Evolutionary conservation across 2,888 invertebrate species (phyloP), one percentile per base, ranked within the genome.

Genomic region (Drosophila flavopinicola): DNA sequence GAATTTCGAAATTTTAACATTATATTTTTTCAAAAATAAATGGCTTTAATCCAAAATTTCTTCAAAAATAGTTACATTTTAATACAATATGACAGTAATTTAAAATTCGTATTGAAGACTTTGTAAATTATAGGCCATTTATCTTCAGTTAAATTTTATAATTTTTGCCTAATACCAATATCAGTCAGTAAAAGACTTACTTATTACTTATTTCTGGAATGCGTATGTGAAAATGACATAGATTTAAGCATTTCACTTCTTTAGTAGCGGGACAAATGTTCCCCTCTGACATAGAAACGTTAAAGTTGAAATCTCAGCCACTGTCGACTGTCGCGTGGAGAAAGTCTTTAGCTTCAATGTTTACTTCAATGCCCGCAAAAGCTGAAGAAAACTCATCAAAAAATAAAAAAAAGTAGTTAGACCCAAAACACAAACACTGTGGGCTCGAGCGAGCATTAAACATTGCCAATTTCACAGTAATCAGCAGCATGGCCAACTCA

Each of bases 391-490:
- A 78, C 65, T 73, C 85, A 83, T 85, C 61, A 85, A 59, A 66
- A 54, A 75, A 69, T n/a, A 69, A 76, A 65, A 67, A 60, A 75
- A 78, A 66, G 69, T 77, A 85, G 77, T 82, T 83, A 85, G 76
- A 61, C 44, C 41, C 32, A 59, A 59, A 68, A 38, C 27, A 13
- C 35, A 61, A 57, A 60, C 45, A 64, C 58, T 63, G 11, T 52
- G 57, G 54, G 59, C 57, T 38, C 42, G 27, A 49, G 56, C 65
- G 54, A 59, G 47, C 83, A 85, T 85, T 80, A 80, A 85, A 72
- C 69, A 65, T 85, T 82, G 80, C 80, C 80, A 82, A 82, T 82
- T 82, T 82, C 85, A 85, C 80, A 85, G 80, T 71, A 75, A 83
- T 80, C 79, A 80, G 69, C 57, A 51, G 49, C 63, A 35, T 77